Percentiles rank a stretch among this genome's conserved stretches.
Conservation (phyloP, 2,113 vertebrate species). For the Sceloporus tristichus region DNA sequence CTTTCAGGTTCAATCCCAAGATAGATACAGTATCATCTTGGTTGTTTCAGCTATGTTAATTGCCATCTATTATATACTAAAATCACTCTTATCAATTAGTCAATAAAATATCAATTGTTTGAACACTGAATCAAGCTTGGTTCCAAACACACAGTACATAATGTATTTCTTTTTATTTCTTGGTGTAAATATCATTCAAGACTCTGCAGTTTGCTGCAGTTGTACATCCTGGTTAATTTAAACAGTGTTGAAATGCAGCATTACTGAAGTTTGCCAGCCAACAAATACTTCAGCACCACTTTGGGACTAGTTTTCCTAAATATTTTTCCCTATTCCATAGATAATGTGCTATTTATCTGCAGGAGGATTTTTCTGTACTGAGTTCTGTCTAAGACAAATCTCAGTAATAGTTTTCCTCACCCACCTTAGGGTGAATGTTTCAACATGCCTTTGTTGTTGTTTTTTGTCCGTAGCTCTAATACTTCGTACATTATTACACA, state of each 20-base stretch:
- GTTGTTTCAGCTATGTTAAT: background rate
- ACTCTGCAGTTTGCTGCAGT: background rate
- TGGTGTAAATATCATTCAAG: background rate
- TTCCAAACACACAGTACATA: background rate
- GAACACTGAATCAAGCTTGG: background rate
- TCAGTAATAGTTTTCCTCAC: background rate
- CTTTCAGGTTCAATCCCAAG: slow-evolving; percentile 11
- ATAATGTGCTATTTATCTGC: background rate
- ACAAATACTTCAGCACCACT: background rate
- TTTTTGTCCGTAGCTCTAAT: background rate
- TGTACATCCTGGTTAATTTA: background rate
- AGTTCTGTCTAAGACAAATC: slow-evolving; percentile 9
- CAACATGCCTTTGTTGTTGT: background rate
- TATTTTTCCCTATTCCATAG: background rate
- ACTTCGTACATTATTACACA: background rate
- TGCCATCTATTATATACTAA: background rate
- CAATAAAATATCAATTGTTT: slow-evolving; percentile 12
- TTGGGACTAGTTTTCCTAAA: background rate
- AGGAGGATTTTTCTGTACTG: background rate
- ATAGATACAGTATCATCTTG: background rate
- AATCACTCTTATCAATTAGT: background rate
- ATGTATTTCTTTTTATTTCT: background rate
- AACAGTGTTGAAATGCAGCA: background rate
- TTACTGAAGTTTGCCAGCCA: background rate
- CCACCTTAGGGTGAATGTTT: background rate